Conservation (phyloP, 2,797 vertebrate genomes). For the Sardinella longiceps region DNA sequence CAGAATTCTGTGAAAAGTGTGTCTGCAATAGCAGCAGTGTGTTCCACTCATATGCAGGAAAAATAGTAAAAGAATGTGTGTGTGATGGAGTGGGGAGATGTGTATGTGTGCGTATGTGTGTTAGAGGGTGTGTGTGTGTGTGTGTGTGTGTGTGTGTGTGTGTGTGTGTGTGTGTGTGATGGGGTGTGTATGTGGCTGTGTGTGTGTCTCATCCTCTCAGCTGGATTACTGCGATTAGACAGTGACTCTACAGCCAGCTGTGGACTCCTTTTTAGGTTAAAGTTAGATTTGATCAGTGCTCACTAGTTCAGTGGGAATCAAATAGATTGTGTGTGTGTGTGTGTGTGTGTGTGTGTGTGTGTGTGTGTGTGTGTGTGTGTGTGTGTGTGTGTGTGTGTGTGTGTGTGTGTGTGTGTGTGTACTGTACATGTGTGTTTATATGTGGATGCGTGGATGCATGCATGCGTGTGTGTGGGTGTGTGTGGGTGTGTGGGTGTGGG, state of each 20-base stretch:
- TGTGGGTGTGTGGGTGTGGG: no score
- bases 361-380: neutral
- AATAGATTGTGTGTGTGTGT: neutral
- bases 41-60: no score
- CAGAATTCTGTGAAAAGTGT: no score
- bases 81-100: neutral
- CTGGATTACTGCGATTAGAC: constrained; percentile 5
- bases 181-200: neutral
- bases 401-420: no score
- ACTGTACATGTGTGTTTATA: neutral
- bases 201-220: neutral
- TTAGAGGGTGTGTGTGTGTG: neutral
- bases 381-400: neutral
- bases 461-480: neutral
- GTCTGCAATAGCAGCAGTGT: no score
- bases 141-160: neutral
- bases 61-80: no score
- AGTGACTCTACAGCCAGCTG: neutral
- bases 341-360: neutral
- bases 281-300: neutral
- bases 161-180: neutral
- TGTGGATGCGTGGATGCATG: neutral
- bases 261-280: neutral
- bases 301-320: neutral
- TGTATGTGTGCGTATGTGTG: neutral